Conservation (phyloP, 2,113 vertebrate genomes). For the Philantomba maxwellii region DNA sequence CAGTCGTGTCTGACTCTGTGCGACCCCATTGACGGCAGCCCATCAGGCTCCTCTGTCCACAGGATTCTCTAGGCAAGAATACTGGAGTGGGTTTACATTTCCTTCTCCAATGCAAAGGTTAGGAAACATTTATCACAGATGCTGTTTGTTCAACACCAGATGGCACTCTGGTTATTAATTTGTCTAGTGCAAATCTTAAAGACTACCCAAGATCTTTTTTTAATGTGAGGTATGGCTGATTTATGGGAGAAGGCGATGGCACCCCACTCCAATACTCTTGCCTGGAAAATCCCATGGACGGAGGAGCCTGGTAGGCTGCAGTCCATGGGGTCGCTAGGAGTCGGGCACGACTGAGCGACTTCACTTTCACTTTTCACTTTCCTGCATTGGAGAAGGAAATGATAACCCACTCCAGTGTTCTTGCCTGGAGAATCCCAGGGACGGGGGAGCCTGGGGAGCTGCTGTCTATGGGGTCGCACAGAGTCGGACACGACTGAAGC, state of each 20-base stretch:
- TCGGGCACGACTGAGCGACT: no score
- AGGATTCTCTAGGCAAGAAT: not conserved
- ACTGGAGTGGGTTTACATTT: not conserved
- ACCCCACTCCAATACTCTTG: no score
- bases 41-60: not conserved
- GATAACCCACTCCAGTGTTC: no score
- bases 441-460: no score
- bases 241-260: not conserved
- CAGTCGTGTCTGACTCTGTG: not conserved
- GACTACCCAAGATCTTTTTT: not conserved
- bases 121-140: not conserved
- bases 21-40: not conserved
- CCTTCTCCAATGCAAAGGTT: not conserved
- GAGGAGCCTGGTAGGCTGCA: no score
- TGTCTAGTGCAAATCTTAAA: not conserved
- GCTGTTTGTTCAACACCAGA: not conserved
- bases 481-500: no score
- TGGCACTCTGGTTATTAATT: constrained; percentile 18
- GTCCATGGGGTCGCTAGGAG: no score
- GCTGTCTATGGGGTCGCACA: no score
- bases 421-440: no score
- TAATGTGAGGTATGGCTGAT: not conserved
- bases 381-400: no score
- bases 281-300: no score
- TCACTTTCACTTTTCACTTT: no score